Conservation (phyloP, 2,888 invertebrate genomes). For the Diadegma fenestrale region DNA sequence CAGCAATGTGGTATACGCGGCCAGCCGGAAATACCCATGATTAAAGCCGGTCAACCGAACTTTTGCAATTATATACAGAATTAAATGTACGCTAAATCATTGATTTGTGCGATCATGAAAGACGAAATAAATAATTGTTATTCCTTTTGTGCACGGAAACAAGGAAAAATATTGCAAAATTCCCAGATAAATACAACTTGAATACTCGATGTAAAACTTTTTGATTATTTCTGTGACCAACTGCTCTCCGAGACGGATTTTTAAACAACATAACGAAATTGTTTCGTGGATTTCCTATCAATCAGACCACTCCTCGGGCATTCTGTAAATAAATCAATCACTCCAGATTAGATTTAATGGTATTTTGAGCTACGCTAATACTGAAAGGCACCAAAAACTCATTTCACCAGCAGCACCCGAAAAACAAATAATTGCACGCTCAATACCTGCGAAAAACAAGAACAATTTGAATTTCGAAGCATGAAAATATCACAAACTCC, state of each 20-base stretch:
- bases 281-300: conserved; percentile 47
- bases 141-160: conserved; percentile 30
- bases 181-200: conserved; percentile 9
- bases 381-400: conserved; percentile 53
- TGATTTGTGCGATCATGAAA: conserved; percentile 45
- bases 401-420: conserved; percentile 50
- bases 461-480: background rate
- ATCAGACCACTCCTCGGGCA: conserved; percentile 77
- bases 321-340: conserved; percentile 76
- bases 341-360: conserved; percentile 45
- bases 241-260: conserved; percentile 10
- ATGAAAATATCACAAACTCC: conserved; percentile 19
- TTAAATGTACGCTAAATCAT: conserved; percentile 33
- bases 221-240: conserved; percentile 24
- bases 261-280: conserved; percentile 41
- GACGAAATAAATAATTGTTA: conserved; percentile 1
- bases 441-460: background rate
- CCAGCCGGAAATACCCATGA: conserved; percentile 55
- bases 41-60: conserved; percentile 39
- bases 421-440: conserved; percentile 7
- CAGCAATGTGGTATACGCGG: conserved; percentile 46
- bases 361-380: conserved; percentile 16
- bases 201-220: conserved; percentile 6
- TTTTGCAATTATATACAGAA: conserved; percentile 51
- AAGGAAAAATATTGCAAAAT: conserved; percentile 17